Evolutionary conservation across 2,113 vertebrate species (phyloP).

Genomic region (Otocyon megalotis): DNA sequence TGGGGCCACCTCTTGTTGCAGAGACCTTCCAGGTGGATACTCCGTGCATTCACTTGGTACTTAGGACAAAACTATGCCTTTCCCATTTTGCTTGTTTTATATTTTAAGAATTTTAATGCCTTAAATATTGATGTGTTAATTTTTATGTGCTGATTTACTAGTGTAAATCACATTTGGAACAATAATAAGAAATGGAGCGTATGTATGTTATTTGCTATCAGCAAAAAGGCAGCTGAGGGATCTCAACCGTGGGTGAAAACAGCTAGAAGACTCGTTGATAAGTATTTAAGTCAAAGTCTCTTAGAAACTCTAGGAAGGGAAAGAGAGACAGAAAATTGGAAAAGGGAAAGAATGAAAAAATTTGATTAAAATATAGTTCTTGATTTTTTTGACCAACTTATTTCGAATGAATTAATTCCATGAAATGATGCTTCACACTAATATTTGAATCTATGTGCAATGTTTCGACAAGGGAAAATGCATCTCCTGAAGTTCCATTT

Average conservation of each 20-base stretch:
- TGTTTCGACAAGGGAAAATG: slow-evolving; percentile 58
- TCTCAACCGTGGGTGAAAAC: background rate
- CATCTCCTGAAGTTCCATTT: slow-evolving; percentile 68
- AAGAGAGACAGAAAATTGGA: background rate
- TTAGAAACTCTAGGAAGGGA: background rate
- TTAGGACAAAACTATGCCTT: background rate
- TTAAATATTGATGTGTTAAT: background rate
- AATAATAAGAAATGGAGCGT: slow-evolving; percentile 53
- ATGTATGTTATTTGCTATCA: slow-evolving; percentile 31
- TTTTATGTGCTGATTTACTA: slow-evolving; percentile 7
- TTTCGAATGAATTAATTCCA: slow-evolving; percentile 15
- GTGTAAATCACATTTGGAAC: slow-evolving; percentile 26
- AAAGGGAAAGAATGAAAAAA: slow-evolving; percentile 36
- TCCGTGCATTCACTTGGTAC: background rate
- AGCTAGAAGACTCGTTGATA: background rate
- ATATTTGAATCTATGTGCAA: slow-evolving; percentile 9
- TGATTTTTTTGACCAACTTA: slow-evolving; percentile 49
- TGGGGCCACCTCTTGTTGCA: background rate
- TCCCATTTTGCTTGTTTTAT: background rate
- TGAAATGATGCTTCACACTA: slow-evolving; percentile 34
- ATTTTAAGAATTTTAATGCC: background rate
- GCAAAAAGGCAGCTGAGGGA: background rate
- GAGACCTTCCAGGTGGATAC: background rate
- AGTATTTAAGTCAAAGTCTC: slow-evolving; percentile 37
- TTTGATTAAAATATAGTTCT: slow-evolving; percentile 43